phyloP scores from a whole-genome alignment of 2,888 invertebrate species.

The Odontothrips loti region DNA sequence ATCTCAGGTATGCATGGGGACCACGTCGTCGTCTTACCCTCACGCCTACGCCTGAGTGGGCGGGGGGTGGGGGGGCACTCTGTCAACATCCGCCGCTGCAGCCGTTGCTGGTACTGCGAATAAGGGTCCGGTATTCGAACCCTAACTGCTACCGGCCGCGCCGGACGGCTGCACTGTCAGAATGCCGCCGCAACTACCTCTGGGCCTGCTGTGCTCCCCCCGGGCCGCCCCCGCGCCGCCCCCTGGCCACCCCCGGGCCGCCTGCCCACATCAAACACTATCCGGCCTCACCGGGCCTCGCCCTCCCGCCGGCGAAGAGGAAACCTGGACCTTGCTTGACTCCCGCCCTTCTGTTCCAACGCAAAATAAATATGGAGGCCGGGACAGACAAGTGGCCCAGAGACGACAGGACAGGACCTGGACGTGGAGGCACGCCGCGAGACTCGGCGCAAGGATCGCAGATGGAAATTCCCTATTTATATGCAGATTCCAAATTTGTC shows the following conservation, averaged over 20 bases:
- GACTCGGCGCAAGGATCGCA: conserved; percentile 39
- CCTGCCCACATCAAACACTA: not conserved
- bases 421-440: conserved; percentile 31
- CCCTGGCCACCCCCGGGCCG: not conserved
- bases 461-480: conserved; percentile 39
- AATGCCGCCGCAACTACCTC: not conserved
- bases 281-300: conserved; percentile 42
- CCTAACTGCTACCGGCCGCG: too few relatives aligned
- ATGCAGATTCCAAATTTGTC: conserved; percentile 42
- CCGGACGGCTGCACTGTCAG: too few relatives aligned
- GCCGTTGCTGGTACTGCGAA: not conserved
- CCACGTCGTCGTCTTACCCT: not conserved
- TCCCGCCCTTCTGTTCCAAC: not conserved
- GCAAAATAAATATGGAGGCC: conserved; percentile 34
- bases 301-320: conserved; percentile 39
- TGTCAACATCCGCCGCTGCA: not conserved
- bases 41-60: too few relatives aligned
- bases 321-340: not conserved
- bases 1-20: not conserved
- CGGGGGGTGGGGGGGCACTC: too few relatives aligned
- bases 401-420: conserved; percentile 43
- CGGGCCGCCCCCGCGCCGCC: not conserved
- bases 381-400: conserved; percentile 48
- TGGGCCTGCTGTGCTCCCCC: not conserved
- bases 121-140: too few relatives aligned